A percentile compares a stretch with the other conserved stretches of the same genome.
Evolutionary conservation across 2,888 invertebrate species (phyloP).

Genomic region (Spatulosminthurus flaviceps): DNA sequence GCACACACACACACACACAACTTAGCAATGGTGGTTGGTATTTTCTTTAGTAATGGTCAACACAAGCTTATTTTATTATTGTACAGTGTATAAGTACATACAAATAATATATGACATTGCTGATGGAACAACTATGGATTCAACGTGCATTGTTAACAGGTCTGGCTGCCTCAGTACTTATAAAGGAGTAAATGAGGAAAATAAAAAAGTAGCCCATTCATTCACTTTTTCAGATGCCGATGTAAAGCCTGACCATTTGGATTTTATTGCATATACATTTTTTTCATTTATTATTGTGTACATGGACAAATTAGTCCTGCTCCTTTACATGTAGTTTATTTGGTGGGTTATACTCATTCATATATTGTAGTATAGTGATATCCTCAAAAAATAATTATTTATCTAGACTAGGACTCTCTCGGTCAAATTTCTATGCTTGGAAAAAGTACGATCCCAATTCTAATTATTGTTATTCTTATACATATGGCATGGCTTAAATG

Average conservation of each 20-base stretch:
- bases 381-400: too few species aligned
- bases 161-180: too few species aligned
- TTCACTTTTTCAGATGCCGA: conserved; percentile 31
- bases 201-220: conserved; percentile 39
- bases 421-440: too few species aligned
- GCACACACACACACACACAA: neutral
- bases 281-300: neutral
- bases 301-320: neutral
- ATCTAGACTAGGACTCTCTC: too few species aligned
- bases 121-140: too few species aligned
- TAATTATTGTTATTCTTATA: neutral
- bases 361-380: too few species aligned
- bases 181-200: conserved; percentile 10
- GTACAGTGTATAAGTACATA: neutral
- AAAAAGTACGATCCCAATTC: conserved; percentile 2
- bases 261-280: neutral
- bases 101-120: too few species aligned
- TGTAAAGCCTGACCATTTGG: neutral
- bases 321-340: neutral
- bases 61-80: conserved; percentile 24
- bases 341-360: too few species aligned
- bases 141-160: neutral
- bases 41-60: conserved; percentile 39
- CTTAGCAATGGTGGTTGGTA: conserved; percentile 37
- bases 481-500: too few species aligned